Percentiles rank a stretch among this genome's conserved stretches.
Conservation (phyloP, 2,797 vertebrate species). For the Hybognathus amarus region DNA sequence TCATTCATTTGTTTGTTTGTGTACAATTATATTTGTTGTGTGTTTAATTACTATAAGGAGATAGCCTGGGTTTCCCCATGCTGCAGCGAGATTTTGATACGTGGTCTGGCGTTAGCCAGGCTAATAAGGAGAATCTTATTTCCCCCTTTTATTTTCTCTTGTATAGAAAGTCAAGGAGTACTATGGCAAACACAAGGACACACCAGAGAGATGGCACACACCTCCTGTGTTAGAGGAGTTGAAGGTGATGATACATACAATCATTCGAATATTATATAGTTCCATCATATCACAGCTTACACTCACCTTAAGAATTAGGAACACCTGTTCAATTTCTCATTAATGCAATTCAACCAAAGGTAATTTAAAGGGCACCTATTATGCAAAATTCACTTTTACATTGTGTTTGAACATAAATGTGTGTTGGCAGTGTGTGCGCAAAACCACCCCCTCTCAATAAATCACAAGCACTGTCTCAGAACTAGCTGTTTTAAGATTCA, state of each 20-base stretch:
- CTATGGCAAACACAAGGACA: slow-evolving; percentile 75
- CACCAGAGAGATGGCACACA: slow-evolving; percentile 84
- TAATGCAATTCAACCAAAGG: no score
- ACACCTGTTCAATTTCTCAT: no score
- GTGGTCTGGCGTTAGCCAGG: no score
- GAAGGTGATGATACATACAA: slow-evolving; percentile 77
- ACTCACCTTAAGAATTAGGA: no score
- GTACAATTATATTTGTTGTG: not conserved
- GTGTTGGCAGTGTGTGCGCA: no score
- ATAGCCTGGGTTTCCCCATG: not conserved
- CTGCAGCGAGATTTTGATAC: no score
- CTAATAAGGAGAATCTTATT: not conserved
- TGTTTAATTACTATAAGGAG: not conserved
- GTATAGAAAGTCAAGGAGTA: slow-evolving; percentile 86
- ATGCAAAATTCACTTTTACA: no score
- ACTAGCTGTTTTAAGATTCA: no score
- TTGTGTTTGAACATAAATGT: no score
- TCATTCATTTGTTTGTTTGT: not conserved
- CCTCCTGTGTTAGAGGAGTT: slow-evolving; percentile 84
- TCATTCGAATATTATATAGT: not conserved
- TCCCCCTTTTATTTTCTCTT: not conserved
- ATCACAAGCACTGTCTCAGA: no score
- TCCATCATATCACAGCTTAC: not conserved
- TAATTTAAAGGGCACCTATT: no score
- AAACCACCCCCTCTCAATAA: no score